Conservation (phyloP, 2,888 invertebrate species). For the Epinotia demarniana region DNA sequence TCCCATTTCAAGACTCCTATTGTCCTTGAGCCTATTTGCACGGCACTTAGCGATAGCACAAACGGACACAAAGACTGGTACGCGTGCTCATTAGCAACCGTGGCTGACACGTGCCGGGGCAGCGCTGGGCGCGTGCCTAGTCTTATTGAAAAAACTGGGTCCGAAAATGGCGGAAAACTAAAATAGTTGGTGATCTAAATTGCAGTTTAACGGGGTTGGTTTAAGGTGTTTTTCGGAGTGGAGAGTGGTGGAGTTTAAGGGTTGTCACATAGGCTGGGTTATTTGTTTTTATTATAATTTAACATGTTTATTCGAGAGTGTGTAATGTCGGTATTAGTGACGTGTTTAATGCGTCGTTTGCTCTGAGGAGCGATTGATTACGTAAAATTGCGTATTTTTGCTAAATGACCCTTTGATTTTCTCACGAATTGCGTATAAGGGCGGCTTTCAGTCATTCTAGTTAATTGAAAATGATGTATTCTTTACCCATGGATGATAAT, state of each 20-base stretch:
- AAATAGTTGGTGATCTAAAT: neutral
- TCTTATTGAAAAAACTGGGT: conserved; percentile 7
- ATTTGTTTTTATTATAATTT: conserved; percentile 81
- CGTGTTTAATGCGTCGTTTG: conserved; percentile 49
- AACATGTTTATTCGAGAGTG: conserved; percentile 68
- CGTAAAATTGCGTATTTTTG: conserved; percentile 17
- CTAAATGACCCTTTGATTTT: neutral
- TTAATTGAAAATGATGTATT: too few relatives aligned
- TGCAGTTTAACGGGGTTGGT: neutral
- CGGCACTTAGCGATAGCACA: conserved; percentile 30
- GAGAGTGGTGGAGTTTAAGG: neutral
- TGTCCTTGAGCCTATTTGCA: conserved; percentile 57
- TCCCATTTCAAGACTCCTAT: conserved; percentile 55
- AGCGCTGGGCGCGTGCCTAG: conserved; percentile 16
- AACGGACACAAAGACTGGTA: conserved; percentile 46
- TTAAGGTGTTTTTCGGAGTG: neutral
- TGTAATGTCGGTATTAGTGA: conserved; percentile 47
- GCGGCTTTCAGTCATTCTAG: too few relatives aligned
- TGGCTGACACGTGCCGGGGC: conserved; percentile 61
- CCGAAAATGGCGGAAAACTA: neutral
- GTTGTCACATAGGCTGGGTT: conserved; percentile 53
- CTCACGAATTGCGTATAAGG: neutral
- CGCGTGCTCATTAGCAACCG: conserved; percentile 74
- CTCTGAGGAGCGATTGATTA: conserved; percentile 45
- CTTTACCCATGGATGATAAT: too few relatives aligned